phyloP scores from a whole-genome alignment of 2,888 invertebrate genomes.

The Caenorhabditis zanzibari region DNA sequence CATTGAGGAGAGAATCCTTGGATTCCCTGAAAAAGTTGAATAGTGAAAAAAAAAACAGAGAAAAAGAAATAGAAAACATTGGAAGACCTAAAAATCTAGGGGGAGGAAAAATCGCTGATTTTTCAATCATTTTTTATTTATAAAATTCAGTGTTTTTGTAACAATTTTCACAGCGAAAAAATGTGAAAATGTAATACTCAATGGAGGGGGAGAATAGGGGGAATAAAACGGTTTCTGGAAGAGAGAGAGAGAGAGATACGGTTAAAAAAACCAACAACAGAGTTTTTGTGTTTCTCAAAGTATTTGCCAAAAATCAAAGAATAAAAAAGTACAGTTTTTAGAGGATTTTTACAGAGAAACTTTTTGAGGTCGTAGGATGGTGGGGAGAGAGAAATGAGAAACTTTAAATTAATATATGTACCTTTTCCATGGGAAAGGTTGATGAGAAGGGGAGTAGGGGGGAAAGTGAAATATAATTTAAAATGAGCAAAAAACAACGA shows the following conservation, averaged over 20 bases:
- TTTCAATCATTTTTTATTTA: constrained; percentile 26
- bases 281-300: constrained; percentile 54
- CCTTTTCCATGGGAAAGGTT: too few relatives aligned
- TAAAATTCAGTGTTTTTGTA: constrained; percentile 16
- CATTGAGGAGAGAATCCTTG: constrained; percentile 24
- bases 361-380: constrained; percentile 24
- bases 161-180: constrained; percentile 42
- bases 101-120: neutral
- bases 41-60: neutral
- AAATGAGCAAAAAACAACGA: neutral
- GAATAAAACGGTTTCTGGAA: constrained; percentile 38
- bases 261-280: constrained; percentile 32
- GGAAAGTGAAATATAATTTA: neutral
- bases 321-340: too few relatives aligned
- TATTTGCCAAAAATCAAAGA: constrained; percentile 28
- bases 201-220: neutral
- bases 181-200: constrained; percentile 33
- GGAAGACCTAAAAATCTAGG: constrained; percentile 12
- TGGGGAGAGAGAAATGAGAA: neutral
- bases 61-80: constrained; percentile 29
- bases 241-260: constrained; percentile 50
- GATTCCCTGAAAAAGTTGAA: neutral
- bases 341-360: too few relatives aligned
- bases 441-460: neutral
- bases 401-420: constrained; percentile 15